Evolutionary conservation across 2,888 invertebrate genomes (phyloP).

Genomic region (Perizoma flavofasciatum): DNA sequence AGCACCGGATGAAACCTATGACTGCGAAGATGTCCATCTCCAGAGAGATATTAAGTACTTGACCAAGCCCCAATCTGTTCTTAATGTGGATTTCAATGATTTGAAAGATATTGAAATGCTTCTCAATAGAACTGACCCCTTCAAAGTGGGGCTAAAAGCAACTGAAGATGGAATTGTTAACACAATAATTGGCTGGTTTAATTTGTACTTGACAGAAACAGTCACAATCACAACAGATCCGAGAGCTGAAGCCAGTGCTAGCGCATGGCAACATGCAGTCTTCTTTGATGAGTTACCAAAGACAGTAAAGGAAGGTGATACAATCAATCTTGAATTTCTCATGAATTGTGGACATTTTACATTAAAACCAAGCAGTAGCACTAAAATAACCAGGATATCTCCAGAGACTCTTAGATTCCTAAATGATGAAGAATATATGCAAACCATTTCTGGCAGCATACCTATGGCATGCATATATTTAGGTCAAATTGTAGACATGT

Average conservation of each 20-base stretch:
- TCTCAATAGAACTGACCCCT: slow-evolving; percentile 62
- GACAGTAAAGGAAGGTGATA: slow-evolving; percentile 53
- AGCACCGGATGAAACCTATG: slow-evolving; percentile 84
- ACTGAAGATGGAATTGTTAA: slow-evolving; percentile 82
- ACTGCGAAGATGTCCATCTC: slow-evolving; percentile 86
- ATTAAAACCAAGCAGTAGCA: slow-evolving; percentile 49
- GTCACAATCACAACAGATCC: slow-evolving; percentile 86
- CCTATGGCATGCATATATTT: slow-evolving; percentile 65
- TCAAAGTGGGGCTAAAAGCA: slow-evolving; percentile 62
- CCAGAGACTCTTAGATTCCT: slow-evolving; percentile 68
- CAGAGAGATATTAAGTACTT: slow-evolving; percentile 82
- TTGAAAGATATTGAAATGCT: slow-evolving; percentile 70
- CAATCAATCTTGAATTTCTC: slow-evolving; percentile 59
- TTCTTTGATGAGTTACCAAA: slow-evolving; percentile 83
- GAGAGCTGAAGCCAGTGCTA: slow-evolving; percentile 64
- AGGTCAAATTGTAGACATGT: slow-evolving; percentile 63
- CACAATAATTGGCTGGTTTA: slow-evolving; percentile 89
- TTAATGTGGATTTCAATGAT: slow-evolving; percentile 86
- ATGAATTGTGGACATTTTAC: slow-evolving; percentile 68
- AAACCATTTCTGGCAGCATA: slow-evolving; percentile 63
- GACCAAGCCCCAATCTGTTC: slow-evolving; percentile 81
- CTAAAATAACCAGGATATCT: slow-evolving; percentile 56
- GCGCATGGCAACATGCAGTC: slow-evolving; percentile 92
- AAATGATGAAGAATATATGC: slow-evolving; percentile 77
- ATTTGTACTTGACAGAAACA: slow-evolving; percentile 86